Evolutionary conservation across 2,888 invertebrate species (phyloP), one percentile per base, ranked within the genome.

Genomic region (Hypomecis punctinalis): DNA sequence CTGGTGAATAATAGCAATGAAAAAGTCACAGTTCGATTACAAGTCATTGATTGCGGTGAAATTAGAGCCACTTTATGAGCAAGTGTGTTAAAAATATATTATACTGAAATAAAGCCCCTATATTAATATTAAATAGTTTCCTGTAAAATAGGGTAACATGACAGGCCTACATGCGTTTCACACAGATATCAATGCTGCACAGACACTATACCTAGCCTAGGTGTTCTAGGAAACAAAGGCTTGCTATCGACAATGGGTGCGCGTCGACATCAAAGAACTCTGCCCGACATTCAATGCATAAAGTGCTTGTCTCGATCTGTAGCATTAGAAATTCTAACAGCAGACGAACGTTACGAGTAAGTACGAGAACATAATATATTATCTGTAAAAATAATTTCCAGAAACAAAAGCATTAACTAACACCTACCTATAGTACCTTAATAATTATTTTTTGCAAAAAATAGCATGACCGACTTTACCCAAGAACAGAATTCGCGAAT

Each of bases 101-200:
- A 7, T 40, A 23, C 3, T 23, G 3, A 23, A 23, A 23, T 40
- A 40, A 40, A 40, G 8, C 9, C 40, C 10, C 10, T 40, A 4
- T 9, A 6, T 0, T 7, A 40, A 10, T 3, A 40, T 40, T 8
- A 33, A 11, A 23, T 2, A 73, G 57, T 75, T 63, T 68, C 72
- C 75, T 64, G 67, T 67, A 77, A 88, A 84, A 74, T 88, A 81
- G 88, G 88, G 82, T 86, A 80, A 80, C 80, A 73, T 84, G 84
- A 84, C 80, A 76, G 81, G 70, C 58, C 61, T 70, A 67, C 73
- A 35, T 52, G 6, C 55, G 37, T n/a, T 42, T 43, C 42, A 42
- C 13, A 70, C 71, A 72, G 76, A 73, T 69, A 77, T 81, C 77
- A 75, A 79, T 76, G 75, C 69, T 66, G 63, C 61, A 70, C 65